These are phyloP conservation scores for Erebia epiphron DNA, from an alignment of 2,888 invertebrate genomes.

Conservation along the genomic window DNA sequence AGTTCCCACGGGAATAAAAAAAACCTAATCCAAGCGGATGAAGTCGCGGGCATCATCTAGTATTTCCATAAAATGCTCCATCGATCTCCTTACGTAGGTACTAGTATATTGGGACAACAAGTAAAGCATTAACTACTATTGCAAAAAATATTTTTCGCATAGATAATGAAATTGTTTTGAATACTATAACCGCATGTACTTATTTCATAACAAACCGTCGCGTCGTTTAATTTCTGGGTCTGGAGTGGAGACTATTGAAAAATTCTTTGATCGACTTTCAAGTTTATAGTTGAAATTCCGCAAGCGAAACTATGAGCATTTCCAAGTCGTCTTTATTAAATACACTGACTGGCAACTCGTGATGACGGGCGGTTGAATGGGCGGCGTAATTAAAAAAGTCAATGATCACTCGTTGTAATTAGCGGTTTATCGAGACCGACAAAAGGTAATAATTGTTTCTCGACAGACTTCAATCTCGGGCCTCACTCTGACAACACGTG, in stretches of 20 bases:
- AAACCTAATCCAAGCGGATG: too few species aligned
- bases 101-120: slow-evolving; percentile 27
- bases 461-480: slow-evolving; percentile 65
- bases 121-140: too few species aligned
- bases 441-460: slow-evolving; percentile 80
- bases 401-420: slow-evolving; percentile 81
- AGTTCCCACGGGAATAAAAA: too few species aligned
- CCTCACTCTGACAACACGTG: slow-evolving; percentile 49
- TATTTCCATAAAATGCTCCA: too few species aligned
- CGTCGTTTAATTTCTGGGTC: slow-evolving; percentile 39
- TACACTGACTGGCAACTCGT: slow-evolving; percentile 77
- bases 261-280: slow-evolving; percentile 50
- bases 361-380: slow-evolving; percentile 47
- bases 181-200: slow-evolving; percentile 30
- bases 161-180: slow-evolving; percentile 15
- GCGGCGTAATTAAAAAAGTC: slow-evolving; percentile 65
- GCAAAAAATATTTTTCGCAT: too few species aligned
- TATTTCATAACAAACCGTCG: slow-evolving; percentile 33
- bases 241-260: slow-evolving; percentile 49
- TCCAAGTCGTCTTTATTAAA: slow-evolving; percentile 71
- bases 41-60: too few species aligned
- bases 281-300: slow-evolving; percentile 73
- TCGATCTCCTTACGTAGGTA: too few species aligned
- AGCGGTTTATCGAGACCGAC: slow-evolving; percentile 73
- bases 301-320: slow-evolving; percentile 66